These are phyloP conservation scores for Pristionchus maxplancki DNA, from an alignment of 2,888 invertebrate species.

Conservation along the genomic window DNA sequence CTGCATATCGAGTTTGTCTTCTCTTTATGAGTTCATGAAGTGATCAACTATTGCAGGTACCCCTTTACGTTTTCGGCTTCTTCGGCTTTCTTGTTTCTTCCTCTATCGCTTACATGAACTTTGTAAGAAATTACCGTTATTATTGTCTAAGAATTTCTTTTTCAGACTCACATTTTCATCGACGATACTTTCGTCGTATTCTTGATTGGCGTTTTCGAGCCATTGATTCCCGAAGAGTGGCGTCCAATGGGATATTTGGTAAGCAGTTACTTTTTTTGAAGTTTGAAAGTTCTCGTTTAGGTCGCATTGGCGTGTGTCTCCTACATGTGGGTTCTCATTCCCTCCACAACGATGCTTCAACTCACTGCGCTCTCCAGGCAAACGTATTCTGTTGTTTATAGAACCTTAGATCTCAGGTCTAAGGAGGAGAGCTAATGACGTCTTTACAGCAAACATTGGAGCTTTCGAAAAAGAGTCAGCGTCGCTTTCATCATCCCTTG, in stretches of 20 bases:
- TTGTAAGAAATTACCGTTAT: background rate
- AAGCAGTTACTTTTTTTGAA: background rate
- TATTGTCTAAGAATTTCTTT: no score
- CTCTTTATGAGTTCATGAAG: background rate
- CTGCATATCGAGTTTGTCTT: background rate
- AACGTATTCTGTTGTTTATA: background rate
- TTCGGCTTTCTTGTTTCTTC: background rate
- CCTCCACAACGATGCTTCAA: background rate
- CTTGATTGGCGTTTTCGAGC: background rate
- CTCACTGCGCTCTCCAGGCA: conserved; percentile 37
- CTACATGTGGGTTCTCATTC: conserved; percentile 10
- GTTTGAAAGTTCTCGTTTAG: background rate
- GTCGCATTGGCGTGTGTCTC: background rate
- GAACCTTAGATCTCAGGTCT: background rate
- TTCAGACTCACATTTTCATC: conserved; percentile 15
- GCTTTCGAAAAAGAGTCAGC: background rate
- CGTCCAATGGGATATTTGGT: background rate
- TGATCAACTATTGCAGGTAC: background rate
- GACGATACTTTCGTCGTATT: background rate
- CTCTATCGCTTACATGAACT: background rate
- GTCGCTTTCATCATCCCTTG: background rate
- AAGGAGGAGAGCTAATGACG: background rate
- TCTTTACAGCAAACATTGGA: background rate
- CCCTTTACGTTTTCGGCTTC: background rate
- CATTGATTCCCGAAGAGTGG: background rate